phyloP scores from a whole-genome alignment of 1,140 invertebrate species.

The Sarcophaga peregrina region DNA sequence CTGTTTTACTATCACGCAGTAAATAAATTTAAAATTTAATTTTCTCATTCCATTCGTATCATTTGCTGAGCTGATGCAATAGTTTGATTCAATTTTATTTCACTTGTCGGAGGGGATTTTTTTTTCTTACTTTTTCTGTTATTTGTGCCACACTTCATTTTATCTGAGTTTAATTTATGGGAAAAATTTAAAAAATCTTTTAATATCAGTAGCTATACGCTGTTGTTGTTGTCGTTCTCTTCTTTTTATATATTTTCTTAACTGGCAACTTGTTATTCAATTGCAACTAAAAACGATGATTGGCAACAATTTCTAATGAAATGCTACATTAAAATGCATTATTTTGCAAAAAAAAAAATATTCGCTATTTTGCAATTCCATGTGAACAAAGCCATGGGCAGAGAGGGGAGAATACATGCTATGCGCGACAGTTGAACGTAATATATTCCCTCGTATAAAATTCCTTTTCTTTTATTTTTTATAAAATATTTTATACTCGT shows the following conservation, averaged over 20 bases:
- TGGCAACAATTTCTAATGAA: constrained; percentile 11
- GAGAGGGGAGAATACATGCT: no score
- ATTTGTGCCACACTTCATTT: neutral
- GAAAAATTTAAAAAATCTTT: constrained; percentile 3
- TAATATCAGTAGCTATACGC: neutral
- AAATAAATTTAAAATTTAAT: no score
- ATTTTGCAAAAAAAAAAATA: neutral
- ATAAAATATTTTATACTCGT: no score
- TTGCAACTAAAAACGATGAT: neutral
- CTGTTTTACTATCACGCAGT: no score
- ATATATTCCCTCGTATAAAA: no score
- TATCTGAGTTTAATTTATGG: neutral
- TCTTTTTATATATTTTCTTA: no score
- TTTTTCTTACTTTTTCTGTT: neutral
- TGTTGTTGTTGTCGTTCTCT: neutral
- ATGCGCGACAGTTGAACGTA: neutral
- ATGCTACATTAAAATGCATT: constrained; percentile 19
- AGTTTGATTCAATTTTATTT: no score
- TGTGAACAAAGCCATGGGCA: no score
- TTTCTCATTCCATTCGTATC: no score
- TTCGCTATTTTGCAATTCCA: constrained; percentile 3
- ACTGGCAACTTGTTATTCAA: no score
- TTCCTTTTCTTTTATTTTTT: no score
- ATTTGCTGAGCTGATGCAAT: no score
- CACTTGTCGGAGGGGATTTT: neutral